Evolutionary conservation across 2,113 vertebrate species (phyloP).

Genomic region (Albula glossodonta): DNA sequence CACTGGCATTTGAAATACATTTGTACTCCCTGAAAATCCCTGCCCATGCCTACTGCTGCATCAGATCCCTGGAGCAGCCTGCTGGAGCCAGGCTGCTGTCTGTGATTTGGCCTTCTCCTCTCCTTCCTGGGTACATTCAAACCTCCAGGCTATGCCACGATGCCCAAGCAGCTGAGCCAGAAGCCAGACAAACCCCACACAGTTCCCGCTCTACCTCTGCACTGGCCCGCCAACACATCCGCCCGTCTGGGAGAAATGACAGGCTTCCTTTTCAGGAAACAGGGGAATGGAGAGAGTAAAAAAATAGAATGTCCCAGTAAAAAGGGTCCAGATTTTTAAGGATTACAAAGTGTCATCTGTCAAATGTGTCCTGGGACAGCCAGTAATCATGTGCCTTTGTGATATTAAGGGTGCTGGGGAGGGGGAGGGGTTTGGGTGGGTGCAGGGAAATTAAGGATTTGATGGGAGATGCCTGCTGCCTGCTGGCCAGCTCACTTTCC

Average conservation of each 20-base stretch:
- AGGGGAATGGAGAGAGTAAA: neutral
- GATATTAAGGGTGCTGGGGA: neutral
- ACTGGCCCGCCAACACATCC: neutral
- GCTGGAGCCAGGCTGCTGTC: neutral
- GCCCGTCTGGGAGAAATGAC: neutral
- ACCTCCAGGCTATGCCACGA: neutral
- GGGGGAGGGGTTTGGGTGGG: constrained; percentile 18
- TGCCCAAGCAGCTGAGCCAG: neutral
- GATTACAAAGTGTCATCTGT: neutral
- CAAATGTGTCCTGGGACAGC: neutral
- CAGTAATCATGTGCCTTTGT: neutral
- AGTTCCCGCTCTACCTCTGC: neutral
- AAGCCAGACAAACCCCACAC: neutral
- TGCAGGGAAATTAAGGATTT: constrained; percentile 35
- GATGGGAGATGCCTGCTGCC: constrained; percentile 35
- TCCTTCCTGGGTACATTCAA: neutral
- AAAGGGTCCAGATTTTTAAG: neutral
- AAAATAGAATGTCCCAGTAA: neutral
- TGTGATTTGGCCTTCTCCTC: neutral
- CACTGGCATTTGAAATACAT: neutral
- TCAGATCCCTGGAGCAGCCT: neutral
- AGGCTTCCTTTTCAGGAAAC: neutral
- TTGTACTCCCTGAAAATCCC: neutral
- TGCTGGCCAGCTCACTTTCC: constrained; percentile 20
- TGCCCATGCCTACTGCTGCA: neutral